Conservation (phyloP, 2,888 invertebrate species). For the Seira ritae region DNA sequence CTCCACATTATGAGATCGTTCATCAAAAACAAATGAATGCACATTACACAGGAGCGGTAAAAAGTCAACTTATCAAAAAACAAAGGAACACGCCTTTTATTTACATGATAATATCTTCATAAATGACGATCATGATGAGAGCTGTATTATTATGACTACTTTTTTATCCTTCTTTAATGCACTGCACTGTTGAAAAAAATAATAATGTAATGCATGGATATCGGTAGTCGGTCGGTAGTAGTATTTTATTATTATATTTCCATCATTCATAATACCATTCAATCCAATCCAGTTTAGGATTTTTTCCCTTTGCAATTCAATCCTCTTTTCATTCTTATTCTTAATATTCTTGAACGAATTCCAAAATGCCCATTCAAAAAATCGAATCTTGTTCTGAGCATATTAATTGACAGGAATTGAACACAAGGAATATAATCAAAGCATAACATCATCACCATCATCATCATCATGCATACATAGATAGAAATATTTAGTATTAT, state of each 20-base stretch:
- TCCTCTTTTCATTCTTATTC: slow-evolving; percentile 16
- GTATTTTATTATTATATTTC: slow-evolving; percentile 33
- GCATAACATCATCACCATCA: neutral
- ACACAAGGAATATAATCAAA: neutral
- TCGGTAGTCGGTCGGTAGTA: too few relatives aligned
- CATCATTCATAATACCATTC: slow-evolving; percentile 6
- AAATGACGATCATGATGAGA: slow-evolving; percentile 31
- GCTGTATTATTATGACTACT: neutral
- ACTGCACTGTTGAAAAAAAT: slow-evolving; percentile 28
- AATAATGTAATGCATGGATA: too few relatives aligned
- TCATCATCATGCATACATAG: neutral
- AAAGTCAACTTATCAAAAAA: slow-evolving; percentile 53
- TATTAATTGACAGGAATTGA: neutral
- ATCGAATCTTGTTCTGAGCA: neutral
- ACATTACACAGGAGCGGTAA: slow-evolving; percentile 52
- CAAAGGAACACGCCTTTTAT: slow-evolving; percentile 53
- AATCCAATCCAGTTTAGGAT: neutral
- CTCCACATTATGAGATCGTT: neutral
- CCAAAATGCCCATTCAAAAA: neutral
- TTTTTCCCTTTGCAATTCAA: neutral
- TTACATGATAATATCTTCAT: slow-evolving; percentile 62
- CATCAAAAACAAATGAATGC: neutral
- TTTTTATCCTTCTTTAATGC: neutral
- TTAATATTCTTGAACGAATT: slow-evolving; percentile 16
- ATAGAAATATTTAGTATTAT: neutral